phyloP scores from a whole-genome alignment of 2,888 invertebrate species.

The Patella ulyssiponensis region DNA sequence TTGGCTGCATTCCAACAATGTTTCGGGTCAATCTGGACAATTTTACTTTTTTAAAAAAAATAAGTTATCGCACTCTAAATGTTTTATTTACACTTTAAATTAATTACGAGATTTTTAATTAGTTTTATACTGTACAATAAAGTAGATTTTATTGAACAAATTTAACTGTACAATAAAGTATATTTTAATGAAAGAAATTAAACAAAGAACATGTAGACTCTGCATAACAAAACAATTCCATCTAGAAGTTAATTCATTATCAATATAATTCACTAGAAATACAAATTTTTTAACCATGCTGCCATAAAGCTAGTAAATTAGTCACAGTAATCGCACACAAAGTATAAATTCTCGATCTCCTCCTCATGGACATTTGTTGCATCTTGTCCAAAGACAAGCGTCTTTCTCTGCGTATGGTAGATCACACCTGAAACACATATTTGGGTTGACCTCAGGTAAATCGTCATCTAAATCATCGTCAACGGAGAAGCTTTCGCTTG shows the following conservation, averaged over 20 bases:
- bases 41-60: neutral
- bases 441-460: neutral
- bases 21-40: neutral
- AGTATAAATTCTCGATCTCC: neutral
- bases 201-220: too few species aligned
- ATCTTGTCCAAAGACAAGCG: neutral
- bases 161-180: too few species aligned
- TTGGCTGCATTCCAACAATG: conserved; percentile 11
- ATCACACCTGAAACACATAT: neutral
- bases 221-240: too few species aligned
- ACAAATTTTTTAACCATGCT: too few species aligned
- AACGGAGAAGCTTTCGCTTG: neutral
- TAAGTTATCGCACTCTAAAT: neutral
- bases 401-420: neutral
- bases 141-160: too few species aligned
- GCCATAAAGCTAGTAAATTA: too few species aligned
- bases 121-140: too few species aligned
- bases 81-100: neutral
- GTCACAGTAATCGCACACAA: neutral
- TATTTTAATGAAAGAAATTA: too few species aligned
- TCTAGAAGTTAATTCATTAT: too few species aligned
- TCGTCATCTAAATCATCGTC: neutral
- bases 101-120: too few species aligned
- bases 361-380: neutral
- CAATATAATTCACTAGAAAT: too few species aligned